Conservation (phyloP, 1,140 invertebrate genomes). For the Caerostris extrusa region DNA sequence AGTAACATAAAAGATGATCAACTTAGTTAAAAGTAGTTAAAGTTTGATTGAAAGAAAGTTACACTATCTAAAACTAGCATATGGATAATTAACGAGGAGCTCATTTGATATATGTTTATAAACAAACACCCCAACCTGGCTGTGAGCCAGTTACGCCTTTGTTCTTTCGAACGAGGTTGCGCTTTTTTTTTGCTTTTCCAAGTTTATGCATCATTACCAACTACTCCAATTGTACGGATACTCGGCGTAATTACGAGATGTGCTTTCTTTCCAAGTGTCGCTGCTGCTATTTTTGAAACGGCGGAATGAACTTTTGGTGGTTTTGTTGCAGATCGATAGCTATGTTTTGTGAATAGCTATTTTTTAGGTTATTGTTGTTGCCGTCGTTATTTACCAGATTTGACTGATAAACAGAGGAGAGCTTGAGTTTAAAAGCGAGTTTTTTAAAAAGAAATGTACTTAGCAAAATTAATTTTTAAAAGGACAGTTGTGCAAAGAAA, state of each 20-base stretch:
- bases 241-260: not conserved
- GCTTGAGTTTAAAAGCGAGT: not conserved
- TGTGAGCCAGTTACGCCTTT: not conserved
- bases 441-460: not conserved
- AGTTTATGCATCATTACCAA: not conserved
- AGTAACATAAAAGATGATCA: no score
- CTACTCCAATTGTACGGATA: not conserved
- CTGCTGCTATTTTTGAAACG: not conserved
- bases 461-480: not conserved
- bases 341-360: not conserved
- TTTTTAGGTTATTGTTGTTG: not conserved
- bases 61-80: not conserved
- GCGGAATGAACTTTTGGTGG: not conserved
- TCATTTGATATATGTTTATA: not conserved
- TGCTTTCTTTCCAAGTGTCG: not conserved
- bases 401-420: not conserved
- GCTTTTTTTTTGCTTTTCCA: not conserved
- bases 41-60: not conserved
- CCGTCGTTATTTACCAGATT: not conserved
- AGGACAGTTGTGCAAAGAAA: no score
- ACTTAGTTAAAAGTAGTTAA: not conserved
- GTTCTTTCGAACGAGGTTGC: not conserved
- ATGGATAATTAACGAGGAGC: not conserved
- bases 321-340: not conserved
- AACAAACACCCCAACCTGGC: not conserved